A percentile compares a stretch with the other conserved stretches of the same genome.
Evolutionary conservation across 1,140 invertebrate genomes (phyloP).

Genomic region (Periplaneta americana): DNA sequence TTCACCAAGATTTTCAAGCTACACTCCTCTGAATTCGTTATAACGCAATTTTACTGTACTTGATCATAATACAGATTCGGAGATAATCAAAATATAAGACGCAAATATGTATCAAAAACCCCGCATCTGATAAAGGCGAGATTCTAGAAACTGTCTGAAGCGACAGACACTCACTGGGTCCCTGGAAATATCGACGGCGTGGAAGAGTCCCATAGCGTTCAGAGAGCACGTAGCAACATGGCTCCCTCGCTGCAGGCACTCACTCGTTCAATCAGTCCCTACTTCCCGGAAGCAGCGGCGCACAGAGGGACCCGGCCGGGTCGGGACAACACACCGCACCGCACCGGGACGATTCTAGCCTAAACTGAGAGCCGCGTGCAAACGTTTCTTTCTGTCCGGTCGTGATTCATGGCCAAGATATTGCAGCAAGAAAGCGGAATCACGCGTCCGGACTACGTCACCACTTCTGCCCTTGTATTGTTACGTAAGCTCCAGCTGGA

Average conservation of each 20-base stretch:
- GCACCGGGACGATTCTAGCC: background rate
- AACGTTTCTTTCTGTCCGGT: background rate
- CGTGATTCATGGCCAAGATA: background rate
- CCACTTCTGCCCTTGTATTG: background rate
- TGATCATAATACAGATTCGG: too few species aligned
- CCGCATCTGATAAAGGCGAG: too few species aligned
- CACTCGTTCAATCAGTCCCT: background rate
- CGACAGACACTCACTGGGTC: slow-evolving; percentile 6
- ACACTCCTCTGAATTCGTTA: too few species aligned
- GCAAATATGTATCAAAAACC: too few species aligned
- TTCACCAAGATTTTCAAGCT: too few species aligned
- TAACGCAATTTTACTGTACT: too few species aligned
- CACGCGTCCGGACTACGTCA: background rate
- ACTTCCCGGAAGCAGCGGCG: background rate
- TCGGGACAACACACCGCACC: background rate
- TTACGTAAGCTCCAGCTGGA: background rate
- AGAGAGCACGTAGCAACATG: background rate
- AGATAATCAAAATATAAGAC: too few species aligned
- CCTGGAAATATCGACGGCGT: background rate
- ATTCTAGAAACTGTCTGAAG: too few species aligned
- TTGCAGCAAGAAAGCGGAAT: background rate
- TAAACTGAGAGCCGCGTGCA: background rate
- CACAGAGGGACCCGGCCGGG: background rate
- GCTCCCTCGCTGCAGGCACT: background rate
- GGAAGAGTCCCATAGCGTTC: slow-evolving; percentile 2